Evolutionary conservation across 2,888 invertebrate genomes (phyloP), one percentile per base, ranked within the genome.

Genomic region (Drosophila maculinotata): DNA sequence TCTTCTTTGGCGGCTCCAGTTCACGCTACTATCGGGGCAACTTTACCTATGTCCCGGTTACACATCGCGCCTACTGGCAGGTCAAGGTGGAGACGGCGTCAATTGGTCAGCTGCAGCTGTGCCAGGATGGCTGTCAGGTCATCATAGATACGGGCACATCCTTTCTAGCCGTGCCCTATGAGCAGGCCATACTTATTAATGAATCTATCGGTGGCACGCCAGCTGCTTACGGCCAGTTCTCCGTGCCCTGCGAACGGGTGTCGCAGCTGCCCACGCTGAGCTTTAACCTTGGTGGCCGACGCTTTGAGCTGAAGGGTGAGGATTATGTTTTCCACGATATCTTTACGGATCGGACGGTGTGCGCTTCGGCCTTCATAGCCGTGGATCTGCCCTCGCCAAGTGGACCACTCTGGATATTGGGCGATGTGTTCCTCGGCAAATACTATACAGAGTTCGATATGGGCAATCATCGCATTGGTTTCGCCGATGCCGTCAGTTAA

Each of bases 251-350:
- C 92, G 91, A 92, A 52, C 92, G 94, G 33, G 94, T 99, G 71
- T 94, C 96, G 0, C 90, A 92, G 6, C 93, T 99, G 87, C 99
- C 99, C 4, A 90, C 91, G 42, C 95, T 99, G 73, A 90, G 93
- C 56, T 96, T 99, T 91, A 91, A 92, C 14, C 87, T 99, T 66
- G 95, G 93, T 56, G 97, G 96, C 10, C 93, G 93, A 45, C 88
- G 89, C 2, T 99, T 98, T 92, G 91, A 93, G 42, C 93, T 99
- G 53, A 93, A 93, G 59, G 96, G 96, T 44, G 92, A 93, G 64
- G 98, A 99, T 92, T 99, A 99, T 91, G 93, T 98, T 71, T 93
- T 99, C 49, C 93, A 94, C 91, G 97, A 96, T 57, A 92, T 93
- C 5, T 94, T 95, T 91, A 93, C 95, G 87, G 97, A 97, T 68